Conservation (phyloP, 2,797 vertebrate genomes). For the Karalla daura region DNA sequence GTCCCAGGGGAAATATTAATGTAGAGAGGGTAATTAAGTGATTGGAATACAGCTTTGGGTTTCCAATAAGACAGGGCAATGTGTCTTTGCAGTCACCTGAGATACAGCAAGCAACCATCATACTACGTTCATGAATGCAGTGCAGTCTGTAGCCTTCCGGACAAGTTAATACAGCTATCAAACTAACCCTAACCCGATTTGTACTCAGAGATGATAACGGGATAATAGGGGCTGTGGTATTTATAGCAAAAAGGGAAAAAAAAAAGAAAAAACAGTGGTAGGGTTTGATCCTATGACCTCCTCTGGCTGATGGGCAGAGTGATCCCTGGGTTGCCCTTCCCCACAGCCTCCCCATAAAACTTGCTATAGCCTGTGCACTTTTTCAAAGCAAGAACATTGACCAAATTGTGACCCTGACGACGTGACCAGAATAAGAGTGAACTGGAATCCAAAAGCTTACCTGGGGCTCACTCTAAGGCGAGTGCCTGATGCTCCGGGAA, state of each 20-base stretch:
- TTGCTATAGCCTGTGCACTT: no score
- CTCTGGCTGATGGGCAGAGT: no score
- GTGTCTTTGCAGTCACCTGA: neutral
- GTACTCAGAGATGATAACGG: neutral
- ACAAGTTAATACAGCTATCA: neutral
- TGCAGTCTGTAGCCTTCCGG: neutral
- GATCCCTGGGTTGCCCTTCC: neutral
- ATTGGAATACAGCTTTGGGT: neutral
- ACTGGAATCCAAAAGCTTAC: neutral
- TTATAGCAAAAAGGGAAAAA: conserved; percentile 7
- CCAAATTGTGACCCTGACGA: neutral
- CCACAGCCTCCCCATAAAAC: no score
- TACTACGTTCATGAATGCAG: neutral
- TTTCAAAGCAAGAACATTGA: neutral
- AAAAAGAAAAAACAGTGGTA: no score
- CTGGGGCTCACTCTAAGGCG: no score
- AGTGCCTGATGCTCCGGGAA: no score
- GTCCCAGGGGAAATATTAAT: conserved; percentile 5
- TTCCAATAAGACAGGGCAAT: neutral
- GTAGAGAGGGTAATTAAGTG: conserved; percentile 1
- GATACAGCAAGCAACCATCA: neutral
- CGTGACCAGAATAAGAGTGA: neutral
- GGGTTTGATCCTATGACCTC: no score
- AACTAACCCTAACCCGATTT: neutral
- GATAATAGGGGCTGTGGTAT: no score